Percentiles rank a stretch among this genome's conserved stretches.
phyloP scores from a whole-genome alignment of 2,888 invertebrate species.

The Bombyx huttoni region DNA sequence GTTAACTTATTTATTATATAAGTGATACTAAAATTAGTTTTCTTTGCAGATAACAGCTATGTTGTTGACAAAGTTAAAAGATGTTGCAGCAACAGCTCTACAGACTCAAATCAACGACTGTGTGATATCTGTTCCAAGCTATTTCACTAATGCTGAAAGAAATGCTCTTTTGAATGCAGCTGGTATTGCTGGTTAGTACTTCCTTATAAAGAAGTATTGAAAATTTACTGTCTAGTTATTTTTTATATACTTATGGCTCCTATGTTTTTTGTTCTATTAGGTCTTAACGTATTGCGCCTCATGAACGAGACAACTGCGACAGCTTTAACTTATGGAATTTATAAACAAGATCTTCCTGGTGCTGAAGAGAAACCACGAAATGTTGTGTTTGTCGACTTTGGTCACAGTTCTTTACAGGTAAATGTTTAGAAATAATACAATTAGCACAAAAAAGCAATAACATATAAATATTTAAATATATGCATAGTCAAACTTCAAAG shows the following conservation, averaged over 20 bases:
- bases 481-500: too few species aligned
- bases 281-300: constrained; percentile 92
- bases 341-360: constrained; percentile 95
- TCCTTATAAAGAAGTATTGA: not conserved
- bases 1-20: too few species aligned
- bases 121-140: constrained; percentile 94
- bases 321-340: constrained; percentile 97
- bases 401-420: constrained; percentile 91
- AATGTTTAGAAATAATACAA: not conserved
- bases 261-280: constrained; percentile 24
- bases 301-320: constrained; percentile 99
- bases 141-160: constrained; percentile 95
- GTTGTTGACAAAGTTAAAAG: constrained; percentile 96
- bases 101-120: constrained; percentile 95
- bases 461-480: too few species aligned
- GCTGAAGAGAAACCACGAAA: constrained; percentile 91
- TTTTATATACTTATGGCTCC: not conserved
- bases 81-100: constrained; percentile 87
- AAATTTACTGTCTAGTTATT: not conserved
- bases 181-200: constrained; percentile 81
- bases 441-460: too few species aligned
- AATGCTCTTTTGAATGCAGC: constrained; percentile 93
- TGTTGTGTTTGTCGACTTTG: constrained; percentile 97
- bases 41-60: constrained; percentile 84
- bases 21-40: not conserved